A percentile compares a stretch with the other conserved stretches of the same genome.
phyloP scores from a whole-genome alignment of 2,888 invertebrate genomes.

The Caenorhabditis parvicauda region DNA sequence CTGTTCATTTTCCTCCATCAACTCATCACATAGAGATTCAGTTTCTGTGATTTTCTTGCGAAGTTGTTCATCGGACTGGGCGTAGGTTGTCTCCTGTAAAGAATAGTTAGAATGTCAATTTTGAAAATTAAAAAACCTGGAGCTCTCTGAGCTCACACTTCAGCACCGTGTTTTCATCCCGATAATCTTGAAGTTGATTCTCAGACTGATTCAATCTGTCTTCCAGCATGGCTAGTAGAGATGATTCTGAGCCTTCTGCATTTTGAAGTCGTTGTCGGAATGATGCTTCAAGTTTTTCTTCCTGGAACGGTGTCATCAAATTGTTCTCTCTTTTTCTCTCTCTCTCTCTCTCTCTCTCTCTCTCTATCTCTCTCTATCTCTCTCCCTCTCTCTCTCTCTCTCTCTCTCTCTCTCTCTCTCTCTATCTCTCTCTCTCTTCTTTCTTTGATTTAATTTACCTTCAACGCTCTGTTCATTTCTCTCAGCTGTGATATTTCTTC shows the following conservation, averaged over 20 bases:
- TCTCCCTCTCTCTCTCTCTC: too few relatives aligned
- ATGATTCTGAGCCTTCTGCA: conserved; percentile 28
- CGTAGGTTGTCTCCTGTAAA: conserved; percentile 39
- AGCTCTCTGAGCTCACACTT: conserved; percentile 75
- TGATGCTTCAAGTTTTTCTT: conserved; percentile 28
- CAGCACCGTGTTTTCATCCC: conserved; percentile 78
- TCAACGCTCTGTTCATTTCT: conserved; percentile 47
- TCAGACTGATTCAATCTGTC: conserved; percentile 52
- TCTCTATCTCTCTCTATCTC: too few relatives aligned
- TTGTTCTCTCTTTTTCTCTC: background rate
- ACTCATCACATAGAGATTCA: conserved; percentile 85
- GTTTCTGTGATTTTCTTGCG: conserved; percentile 81
- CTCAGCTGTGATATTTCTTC: conserved; percentile 68
- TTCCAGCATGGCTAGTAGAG: conserved; percentile 37
- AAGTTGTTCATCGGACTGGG: conserved; percentile 71
- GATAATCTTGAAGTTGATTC: conserved; percentile 51
- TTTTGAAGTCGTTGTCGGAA: conserved; percentile 25
- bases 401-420: too few relatives aligned
- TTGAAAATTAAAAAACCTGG: conserved; percentile 38
- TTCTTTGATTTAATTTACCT: conserved; percentile 28
- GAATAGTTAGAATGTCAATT: background rate
- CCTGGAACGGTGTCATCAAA: conserved; percentile 16
- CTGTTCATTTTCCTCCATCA: conserved; percentile 73
- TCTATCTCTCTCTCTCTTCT: too few relatives aligned
- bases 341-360: conserved; percentile 35